Evolutionary conservation across 2,113 vertebrate species (phyloP).

Genomic region (Festucalex cinctus): DNA sequence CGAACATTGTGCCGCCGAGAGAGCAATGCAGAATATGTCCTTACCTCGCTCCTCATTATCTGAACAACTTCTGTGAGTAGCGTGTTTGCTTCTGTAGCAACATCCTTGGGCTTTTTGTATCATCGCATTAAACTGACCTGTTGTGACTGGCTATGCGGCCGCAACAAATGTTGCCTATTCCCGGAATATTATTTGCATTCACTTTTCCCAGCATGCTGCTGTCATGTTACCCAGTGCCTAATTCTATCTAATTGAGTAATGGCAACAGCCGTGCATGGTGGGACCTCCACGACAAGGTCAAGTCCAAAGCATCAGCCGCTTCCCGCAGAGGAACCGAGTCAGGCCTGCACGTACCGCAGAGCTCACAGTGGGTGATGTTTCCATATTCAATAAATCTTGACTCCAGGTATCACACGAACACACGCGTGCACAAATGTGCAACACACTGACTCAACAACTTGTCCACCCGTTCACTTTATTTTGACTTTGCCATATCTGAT

Average conservation of each 20-base stretch:
- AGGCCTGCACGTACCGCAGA: constrained; percentile 37
- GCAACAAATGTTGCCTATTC: constrained; percentile 30
- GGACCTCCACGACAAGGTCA: constrained; percentile 62
- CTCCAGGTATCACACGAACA: constrained; percentile 42
- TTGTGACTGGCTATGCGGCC: constrained; percentile 21
- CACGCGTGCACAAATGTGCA: not conserved
- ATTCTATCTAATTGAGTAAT: constrained; percentile 72
- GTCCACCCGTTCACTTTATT: constrained; percentile 1
- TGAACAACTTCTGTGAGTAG: constrained; percentile 20
- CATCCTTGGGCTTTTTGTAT: constrained; percentile 37
- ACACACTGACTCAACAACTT: not conserved
- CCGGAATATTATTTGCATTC: constrained; percentile 43
- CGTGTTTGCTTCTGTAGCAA: constrained; percentile 2
- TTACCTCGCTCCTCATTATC: constrained; percentile 37
- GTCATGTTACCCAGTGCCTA: constrained; percentile 57
- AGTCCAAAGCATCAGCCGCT: constrained; percentile 46
- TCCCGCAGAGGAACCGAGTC: constrained; percentile 57
- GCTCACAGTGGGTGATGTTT: constrained; percentile 42
- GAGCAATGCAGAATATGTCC: constrained; percentile 9
- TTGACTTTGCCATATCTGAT: not conserved
- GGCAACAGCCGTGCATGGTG: constrained; percentile 47
- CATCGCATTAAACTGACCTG: constrained; percentile 34
- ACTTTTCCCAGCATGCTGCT: constrained; percentile 56
- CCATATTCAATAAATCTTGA: constrained; percentile 64
- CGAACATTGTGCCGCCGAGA: not conserved